Percentiles rank a stretch among this genome's conserved stretches.
phyloP scores from a whole-genome alignment of 2,113 vertebrate genomes.

The human (Homo sapiens) region DNA sequence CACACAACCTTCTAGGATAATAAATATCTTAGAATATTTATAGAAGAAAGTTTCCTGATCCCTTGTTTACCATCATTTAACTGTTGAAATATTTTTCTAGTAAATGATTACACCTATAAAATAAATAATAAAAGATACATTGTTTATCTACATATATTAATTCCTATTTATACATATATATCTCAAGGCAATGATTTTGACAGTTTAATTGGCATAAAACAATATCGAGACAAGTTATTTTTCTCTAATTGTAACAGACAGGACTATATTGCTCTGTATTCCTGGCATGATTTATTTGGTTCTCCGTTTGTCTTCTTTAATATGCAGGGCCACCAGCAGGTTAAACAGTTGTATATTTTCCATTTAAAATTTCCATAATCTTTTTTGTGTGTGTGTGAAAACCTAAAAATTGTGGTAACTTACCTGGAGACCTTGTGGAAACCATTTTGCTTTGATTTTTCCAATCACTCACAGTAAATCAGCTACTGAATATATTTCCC shows the following conservation, averaged over 20 bases:
- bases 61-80: background rate
- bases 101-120: background rate
- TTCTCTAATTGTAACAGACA: constrained; percentile 24
- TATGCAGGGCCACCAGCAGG: background rate
- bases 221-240: constrained; percentile 17
- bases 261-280: background rate
- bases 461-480: background rate
- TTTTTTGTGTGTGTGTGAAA: constrained; percentile 44
- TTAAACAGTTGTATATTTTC: constrained; percentile 49
- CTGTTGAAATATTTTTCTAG: background rate
- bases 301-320: background rate
- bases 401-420: constrained; percentile 54
- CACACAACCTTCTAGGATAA: background rate
- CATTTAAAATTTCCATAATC: constrained; percentile 55
- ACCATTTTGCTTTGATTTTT: constrained; percentile 19
- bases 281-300: background rate
- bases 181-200: background rate
- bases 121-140: background rate
- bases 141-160: background rate
- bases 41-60: background rate
- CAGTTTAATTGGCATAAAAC: background rate
- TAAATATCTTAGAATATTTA: background rate
- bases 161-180: background rate
- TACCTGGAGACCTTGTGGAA: background rate
- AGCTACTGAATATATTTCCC: background rate